Percentiles rank a stretch among this genome's conserved stretches.
Conservation (phyloP, 2,113 vertebrate genomes). For the Rhinolophus ferrumequinum region DNA sequence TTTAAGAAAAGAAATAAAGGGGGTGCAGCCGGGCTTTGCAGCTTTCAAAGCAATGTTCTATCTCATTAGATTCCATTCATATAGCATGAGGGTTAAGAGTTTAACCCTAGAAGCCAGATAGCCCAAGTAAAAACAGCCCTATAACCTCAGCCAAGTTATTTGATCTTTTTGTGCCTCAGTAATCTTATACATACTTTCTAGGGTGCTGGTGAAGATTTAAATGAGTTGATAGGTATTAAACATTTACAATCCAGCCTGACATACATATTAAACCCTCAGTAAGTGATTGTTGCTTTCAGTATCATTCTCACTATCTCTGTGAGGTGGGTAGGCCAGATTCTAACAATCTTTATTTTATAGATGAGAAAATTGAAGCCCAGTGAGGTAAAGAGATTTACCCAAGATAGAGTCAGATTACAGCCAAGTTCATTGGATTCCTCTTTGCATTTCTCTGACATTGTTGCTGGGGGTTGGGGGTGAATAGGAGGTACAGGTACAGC, state of each 20-base stretch:
- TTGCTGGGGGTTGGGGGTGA: neutral
- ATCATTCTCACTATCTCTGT: neutral
- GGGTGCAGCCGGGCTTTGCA: neutral
- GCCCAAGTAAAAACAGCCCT: neutral
- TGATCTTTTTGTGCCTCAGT: slow-evolving; percentile 6
- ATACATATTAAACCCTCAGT: neutral
- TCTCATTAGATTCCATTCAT: slow-evolving; percentile 22
- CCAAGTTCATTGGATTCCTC: neutral
- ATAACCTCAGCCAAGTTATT: slow-evolving; percentile 19
- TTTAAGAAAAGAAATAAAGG: slow-evolving; percentile 47
- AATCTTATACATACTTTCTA: slow-evolving; percentile 16
- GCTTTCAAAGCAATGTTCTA: neutral
- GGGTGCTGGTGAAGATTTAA: slow-evolving; percentile 2
- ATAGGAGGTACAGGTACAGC: neutral
- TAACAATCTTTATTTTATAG: slow-evolving; percentile 2
- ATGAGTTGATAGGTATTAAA: slow-evolving; percentile 4
- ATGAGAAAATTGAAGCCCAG: slow-evolving; percentile 12
- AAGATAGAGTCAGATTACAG: neutral
- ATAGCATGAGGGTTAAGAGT: neutral
- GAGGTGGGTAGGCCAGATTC: neutral
- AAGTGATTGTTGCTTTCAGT: neutral
- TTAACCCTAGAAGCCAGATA: neutral
- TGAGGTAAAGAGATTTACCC: neutral
- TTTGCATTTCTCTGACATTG: neutral
- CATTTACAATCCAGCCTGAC: slow-evolving; percentile 8